Evolutionary conservation across 1,140 invertebrate genomes (phyloP).

Genomic region (Caenorhabditis latens): DNA sequence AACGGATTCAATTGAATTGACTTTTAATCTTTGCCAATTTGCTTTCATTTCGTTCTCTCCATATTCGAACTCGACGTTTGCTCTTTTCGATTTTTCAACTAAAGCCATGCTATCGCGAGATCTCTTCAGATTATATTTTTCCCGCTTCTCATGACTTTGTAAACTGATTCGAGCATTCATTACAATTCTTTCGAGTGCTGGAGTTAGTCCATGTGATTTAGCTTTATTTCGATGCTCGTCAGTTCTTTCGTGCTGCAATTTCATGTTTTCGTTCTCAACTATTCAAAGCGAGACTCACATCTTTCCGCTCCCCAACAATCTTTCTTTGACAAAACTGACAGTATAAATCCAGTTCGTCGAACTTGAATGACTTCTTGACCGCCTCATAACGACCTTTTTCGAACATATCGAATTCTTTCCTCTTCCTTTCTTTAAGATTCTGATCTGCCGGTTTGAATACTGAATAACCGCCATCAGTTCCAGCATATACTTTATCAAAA

Average conservation of each 20-base stretch:
- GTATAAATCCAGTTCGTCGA: neutral
- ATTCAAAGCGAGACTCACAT: neutral
- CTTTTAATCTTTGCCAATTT: conserved; percentile 13
- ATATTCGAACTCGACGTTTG: conserved; percentile 6
- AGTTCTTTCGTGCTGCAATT: conserved; percentile 32
- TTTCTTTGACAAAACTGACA: conserved; percentile 24
- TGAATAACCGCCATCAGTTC: neutral
- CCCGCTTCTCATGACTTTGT: neutral
- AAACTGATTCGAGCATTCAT: neutral
- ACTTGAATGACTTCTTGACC: neutral
- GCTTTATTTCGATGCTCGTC: conserved; percentile 24
- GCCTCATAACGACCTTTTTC: neutral
- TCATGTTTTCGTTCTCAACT: neutral
- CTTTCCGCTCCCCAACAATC: neutral
- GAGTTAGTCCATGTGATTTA: neutral
- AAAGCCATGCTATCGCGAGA: neutral
- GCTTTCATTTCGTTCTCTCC: conserved; percentile 32
- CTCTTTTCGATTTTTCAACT: neutral
- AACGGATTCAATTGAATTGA: neutral
- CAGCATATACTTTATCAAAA: neutral
- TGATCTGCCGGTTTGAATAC: neutral
- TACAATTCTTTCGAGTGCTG: conserved; percentile 11
- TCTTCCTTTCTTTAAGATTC: neutral
- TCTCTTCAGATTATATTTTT: neutral
- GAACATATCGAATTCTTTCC: conserved; percentile 2